Conservation (phyloP, 2,888 invertebrate species). For the Tuberolachnus salignus region DNA sequence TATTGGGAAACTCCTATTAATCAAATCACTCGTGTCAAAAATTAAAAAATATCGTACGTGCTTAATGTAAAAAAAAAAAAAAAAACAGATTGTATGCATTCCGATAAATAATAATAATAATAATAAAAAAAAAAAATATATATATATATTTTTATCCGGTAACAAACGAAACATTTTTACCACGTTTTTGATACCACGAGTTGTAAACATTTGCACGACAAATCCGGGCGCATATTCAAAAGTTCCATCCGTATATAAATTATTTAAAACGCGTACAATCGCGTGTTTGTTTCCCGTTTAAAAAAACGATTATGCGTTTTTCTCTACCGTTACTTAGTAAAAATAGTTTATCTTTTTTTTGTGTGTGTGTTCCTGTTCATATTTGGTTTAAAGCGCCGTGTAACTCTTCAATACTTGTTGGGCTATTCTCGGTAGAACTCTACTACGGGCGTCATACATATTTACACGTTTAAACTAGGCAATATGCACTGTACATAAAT, state of each 20-base stretch:
- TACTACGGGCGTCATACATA: not conserved
- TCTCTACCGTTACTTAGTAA: not conserved
- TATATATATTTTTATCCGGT: no score
- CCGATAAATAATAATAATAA: no score
- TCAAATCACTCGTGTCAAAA: no score
- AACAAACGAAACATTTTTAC: no score
- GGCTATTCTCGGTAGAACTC: not conserved
- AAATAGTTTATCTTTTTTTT: not conserved
- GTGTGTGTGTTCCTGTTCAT: not conserved
- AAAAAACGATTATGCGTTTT: not conserved
- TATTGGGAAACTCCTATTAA: no score
- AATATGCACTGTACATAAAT: no score
- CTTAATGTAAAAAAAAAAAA: no score
- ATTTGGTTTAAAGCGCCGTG: not conserved
- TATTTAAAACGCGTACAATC: not conserved
- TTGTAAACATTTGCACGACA: not conserved
- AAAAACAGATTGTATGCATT: no score
- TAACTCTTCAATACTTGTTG: slow-evolving; percentile 2
- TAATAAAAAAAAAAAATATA: no score
- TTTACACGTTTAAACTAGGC: no score
- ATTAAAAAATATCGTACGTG: no score
- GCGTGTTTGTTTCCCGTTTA: not conserved
- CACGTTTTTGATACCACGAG: not conserved
- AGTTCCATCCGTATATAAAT: not conserved
- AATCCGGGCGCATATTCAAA: not conserved